Evolutionary conservation across 2,888 invertebrate species (phyloP).

Genomic region (Drosophila rellima): DNA sequence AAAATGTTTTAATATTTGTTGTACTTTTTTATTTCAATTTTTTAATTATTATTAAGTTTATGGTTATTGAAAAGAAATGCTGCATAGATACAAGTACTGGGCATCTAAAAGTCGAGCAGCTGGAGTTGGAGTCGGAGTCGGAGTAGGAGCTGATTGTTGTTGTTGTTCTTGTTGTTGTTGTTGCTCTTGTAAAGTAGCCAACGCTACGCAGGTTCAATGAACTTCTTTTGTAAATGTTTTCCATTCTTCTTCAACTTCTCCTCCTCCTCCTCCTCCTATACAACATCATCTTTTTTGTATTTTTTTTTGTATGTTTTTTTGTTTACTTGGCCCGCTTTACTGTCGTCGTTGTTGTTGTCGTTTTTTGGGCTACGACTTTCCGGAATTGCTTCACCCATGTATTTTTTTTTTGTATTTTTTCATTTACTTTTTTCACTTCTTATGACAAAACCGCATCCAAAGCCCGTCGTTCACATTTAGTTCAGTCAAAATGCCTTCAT

Average conservation of each 20-base stretch:
- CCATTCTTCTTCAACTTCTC: constrained; percentile 43
- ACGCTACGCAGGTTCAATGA: constrained; percentile 73
- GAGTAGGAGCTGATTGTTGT: constrained; percentile 15
- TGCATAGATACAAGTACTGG: too few species aligned
- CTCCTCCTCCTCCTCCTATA: constrained; percentile 19
- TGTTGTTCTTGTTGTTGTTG: constrained; percentile 7
- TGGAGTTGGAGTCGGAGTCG: constrained; percentile 11
- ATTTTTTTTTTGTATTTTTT: constrained; percentile 20
- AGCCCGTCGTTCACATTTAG: constrained; percentile 47
- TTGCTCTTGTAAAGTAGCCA: constrained; percentile 66
- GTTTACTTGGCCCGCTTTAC: too few species aligned
- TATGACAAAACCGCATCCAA: constrained; percentile 36
- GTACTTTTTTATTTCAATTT: too few species aligned
- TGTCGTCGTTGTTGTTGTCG: constrained; percentile 37
- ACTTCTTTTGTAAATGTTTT: constrained; percentile 80
- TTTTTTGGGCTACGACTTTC: constrained; percentile 66
- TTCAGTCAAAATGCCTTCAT: constrained; percentile 69
- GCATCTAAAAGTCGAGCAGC: background rate
- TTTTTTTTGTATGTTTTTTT: constrained; percentile 71
- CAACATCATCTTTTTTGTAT: constrained; percentile 41
- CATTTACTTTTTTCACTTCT: constrained; percentile 32
- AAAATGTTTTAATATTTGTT: too few species aligned
- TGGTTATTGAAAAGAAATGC: too few species aligned
- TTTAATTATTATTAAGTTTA: too few species aligned
- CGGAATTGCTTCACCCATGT: constrained; percentile 50